A percentile compares a stretch with the other conserved stretches of the same genome.
Conservation (phyloP, 1,140 invertebrate genomes). For the Phocides pigmalion region DNA sequence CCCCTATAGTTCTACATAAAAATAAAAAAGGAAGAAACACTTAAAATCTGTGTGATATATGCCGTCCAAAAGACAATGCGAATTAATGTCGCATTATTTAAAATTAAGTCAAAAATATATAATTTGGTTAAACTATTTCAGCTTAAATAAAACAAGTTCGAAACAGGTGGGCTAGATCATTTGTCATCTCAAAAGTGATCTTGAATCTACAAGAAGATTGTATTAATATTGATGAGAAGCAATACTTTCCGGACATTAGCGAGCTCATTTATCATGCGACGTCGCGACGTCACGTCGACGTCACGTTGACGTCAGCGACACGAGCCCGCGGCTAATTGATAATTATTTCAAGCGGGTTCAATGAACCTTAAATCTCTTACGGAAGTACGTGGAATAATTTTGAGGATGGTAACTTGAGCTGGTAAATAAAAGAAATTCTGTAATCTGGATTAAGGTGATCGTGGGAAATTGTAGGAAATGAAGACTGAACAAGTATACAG, state of each 20-base stretch:
- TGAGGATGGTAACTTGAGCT: background rate
- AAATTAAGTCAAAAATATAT: no score
- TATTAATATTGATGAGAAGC: conserved; percentile 29
- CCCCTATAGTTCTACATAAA: no score
- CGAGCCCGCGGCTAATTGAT: conserved; percentile 45
- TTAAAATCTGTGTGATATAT: no score
- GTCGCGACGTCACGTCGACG: conserved; percentile 42
- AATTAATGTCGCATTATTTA: no score
- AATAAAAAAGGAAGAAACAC: no score
- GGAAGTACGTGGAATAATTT: conserved; percentile 27
- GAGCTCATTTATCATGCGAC: conserved; percentile 50
- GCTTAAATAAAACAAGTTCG: no score
- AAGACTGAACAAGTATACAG: background rate
- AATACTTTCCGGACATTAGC: conserved; percentile 36
- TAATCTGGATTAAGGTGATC: conserved; percentile 13
- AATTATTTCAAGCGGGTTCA: conserved; percentile 37
- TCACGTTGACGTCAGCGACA: conserved; percentile 41
- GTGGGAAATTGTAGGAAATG: conserved; percentile 4
- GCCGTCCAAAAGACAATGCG: no score
- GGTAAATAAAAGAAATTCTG: background rate
- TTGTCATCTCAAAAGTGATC: conserved; percentile 20
- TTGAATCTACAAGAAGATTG: conserved; percentile 25
- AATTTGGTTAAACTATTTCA: background rate
- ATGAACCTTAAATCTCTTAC: conserved; percentile 24
- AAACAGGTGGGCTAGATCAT: background rate